phyloP scores from a whole-genome alignment of 2,113 vertebrate species.

The Heptranchias perlo region DNA sequence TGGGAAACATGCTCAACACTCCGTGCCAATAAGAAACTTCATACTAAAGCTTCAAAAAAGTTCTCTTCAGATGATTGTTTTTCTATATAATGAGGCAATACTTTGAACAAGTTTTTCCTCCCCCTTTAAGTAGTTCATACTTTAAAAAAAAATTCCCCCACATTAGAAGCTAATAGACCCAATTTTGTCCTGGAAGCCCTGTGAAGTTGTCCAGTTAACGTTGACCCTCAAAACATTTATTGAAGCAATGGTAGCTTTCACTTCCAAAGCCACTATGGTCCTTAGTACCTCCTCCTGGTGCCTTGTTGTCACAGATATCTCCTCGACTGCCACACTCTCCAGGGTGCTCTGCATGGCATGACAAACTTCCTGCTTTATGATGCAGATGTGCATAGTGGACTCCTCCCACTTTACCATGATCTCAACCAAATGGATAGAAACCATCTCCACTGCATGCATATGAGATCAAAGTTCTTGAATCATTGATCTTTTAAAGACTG shows the following conservation, averaged over 20 bases:
- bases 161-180: neutral
- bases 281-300: neutral
- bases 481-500: too few species aligned
- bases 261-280: neutral
- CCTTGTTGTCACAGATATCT: neutral
- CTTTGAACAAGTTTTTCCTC: neutral
- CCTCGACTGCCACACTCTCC: neutral
- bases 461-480: too few species aligned
- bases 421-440: too few species aligned
- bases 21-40: neutral
- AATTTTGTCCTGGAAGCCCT: neutral
- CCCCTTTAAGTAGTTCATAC: neutral
- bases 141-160: neutral
- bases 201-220: neutral
- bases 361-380: neutral
- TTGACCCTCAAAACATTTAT: neutral
- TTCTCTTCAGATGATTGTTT: neutral
- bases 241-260: neutral
- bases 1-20: neutral
- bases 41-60: neutral
- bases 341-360: neutral
- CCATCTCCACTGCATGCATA: too few species aligned
- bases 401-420: neutral
- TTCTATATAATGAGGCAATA: neutral
- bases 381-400: neutral